These are phyloP conservation scores for Pediacus dermestoides DNA, from an alignment of 2,888 invertebrate species.

Conservation along the genomic window DNA sequence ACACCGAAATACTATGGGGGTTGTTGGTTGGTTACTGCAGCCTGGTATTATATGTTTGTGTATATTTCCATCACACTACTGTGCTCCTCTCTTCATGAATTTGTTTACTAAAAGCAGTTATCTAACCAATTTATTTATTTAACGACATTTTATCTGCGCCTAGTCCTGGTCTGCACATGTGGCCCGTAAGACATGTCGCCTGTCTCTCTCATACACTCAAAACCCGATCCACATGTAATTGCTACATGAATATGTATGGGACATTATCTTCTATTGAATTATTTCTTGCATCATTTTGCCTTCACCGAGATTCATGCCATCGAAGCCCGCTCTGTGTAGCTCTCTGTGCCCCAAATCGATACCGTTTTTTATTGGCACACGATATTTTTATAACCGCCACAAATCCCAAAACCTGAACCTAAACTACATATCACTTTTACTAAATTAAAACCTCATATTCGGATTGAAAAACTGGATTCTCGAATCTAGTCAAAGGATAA, in stretches of 20 bases:
- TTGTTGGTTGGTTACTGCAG: slow-evolving; percentile 22
- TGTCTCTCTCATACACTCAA: neutral
- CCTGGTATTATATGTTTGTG: too few species aligned
- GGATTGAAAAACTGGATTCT: too few species aligned
- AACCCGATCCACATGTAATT: slow-evolving; percentile 37
- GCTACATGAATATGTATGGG: slow-evolving; percentile 46
- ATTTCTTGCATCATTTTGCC: slow-evolving; percentile 38
- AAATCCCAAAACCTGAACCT: slow-evolving; percentile 1
- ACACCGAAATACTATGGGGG: slow-evolving; percentile 30
- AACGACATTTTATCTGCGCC: slow-evolving; percentile 37
- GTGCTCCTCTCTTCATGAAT: slow-evolving; percentile 37
- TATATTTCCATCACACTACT: slow-evolving; percentile 2
- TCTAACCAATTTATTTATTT: slow-evolving; percentile 40
- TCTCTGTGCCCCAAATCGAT: neutral
- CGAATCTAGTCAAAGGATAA: too few species aligned
- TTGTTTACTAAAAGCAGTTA: slow-evolving; percentile 36
- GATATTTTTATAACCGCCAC: neutral
- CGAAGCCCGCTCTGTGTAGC: slow-evolving; percentile 7
- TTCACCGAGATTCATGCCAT: slow-evolving; percentile 20
- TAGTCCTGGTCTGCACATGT: slow-evolving; percentile 36
- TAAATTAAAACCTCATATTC: too few species aligned
- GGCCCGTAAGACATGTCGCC: slow-evolving; percentile 16
- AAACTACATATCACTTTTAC: too few species aligned
- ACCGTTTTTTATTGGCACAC: neutral
- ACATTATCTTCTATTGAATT: slow-evolving; percentile 46